Evolutionary conservation across 2,888 invertebrate genomes (phyloP), one percentile per base, ranked within the genome.

Genomic region (Frankliniella intonsa): DNA sequence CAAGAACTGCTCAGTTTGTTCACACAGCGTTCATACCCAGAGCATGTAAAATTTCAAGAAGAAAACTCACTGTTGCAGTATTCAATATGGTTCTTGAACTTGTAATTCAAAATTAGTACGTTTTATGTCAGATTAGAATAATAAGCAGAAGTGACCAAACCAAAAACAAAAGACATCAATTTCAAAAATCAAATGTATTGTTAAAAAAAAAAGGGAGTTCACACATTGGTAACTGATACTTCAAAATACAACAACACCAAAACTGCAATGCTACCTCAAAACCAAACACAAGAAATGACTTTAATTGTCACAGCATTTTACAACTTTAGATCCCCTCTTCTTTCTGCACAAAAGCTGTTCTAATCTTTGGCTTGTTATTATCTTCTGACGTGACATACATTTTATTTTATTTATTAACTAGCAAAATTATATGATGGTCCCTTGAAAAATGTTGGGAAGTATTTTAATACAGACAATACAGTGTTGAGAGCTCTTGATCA

Each of bases 221-320:
- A 76, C 69, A 76, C 69, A 76, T 76, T 76, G 69, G 69, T 76
- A 76, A 76, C 69, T 76, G 69, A 25, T 25, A 76, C 12, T 76
- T 76, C 69, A 76, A 9, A 76, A 25, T 22, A 25, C 9, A n/a
- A 65, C 19, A 19, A 69, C 25, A 22, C 11, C 22, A 22, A 76
- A 76, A 76, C 22, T 76, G 69, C 25, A 76, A 25, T 76, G 25
- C 69, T 69, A 69, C 19, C 12, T 25, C 69, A 76, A 76, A 76
- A 25, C 69, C 69, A 76, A 76, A 25, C 22, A 69, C 22, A 69
- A n/a, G 7, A 62, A 62, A 69, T 69, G n/a, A 8, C 22, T 69
- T 22, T 5, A 14, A 62, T 62, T 62, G 25, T 69, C 7, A 22
- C n/a, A 10, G 22, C 22, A 22, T 69, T 22, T 7, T n/a, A 69